These are phyloP conservation scores for Stenodema calcarata DNA, from an alignment of 2,888 invertebrate species.

Conservation along the genomic window DNA sequence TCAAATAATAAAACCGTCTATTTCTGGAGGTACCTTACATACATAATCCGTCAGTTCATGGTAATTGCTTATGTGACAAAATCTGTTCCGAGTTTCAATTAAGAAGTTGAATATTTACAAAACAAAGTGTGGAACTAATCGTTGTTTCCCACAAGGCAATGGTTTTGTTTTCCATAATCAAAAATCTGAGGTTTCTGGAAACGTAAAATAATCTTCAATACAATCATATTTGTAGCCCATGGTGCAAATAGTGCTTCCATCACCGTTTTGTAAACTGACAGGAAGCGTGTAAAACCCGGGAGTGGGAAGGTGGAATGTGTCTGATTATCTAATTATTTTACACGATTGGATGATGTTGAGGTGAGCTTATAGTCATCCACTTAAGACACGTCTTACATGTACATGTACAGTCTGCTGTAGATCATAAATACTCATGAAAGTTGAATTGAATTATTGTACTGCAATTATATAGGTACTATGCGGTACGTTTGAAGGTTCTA, in stretches of 20 bases:
- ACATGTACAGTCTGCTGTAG: no score
- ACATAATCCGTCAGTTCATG: not conserved
- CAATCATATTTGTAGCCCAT: not conserved
- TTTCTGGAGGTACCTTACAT: not conserved
- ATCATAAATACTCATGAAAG: no score
- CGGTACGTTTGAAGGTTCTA: no score
- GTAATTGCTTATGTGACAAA: not conserved
- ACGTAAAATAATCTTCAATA: not conserved
- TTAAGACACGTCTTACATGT: not conserved
- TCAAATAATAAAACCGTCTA: not conserved
- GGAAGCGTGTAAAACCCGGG: slow-evolving; percentile 27
- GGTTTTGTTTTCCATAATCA: not conserved
- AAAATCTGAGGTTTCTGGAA: not conserved
- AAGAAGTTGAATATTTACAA: not conserved
- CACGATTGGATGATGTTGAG: no score
- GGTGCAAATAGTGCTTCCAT: slow-evolving; percentile 48
- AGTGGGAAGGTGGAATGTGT: not conserved
- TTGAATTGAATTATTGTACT: no score
- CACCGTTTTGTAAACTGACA: slow-evolving; percentile 8
- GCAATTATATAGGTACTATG: no score
- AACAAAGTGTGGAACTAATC: not conserved
- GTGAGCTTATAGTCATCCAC: no score
- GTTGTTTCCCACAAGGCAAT: not conserved
- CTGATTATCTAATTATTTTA: not conserved
- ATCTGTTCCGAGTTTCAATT: not conserved